Evolutionary conservation across 2,113 vertebrate genomes (phyloP), one percentile per base, ranked within the genome.

Genomic region (Myotis lucifugus): DNA sequence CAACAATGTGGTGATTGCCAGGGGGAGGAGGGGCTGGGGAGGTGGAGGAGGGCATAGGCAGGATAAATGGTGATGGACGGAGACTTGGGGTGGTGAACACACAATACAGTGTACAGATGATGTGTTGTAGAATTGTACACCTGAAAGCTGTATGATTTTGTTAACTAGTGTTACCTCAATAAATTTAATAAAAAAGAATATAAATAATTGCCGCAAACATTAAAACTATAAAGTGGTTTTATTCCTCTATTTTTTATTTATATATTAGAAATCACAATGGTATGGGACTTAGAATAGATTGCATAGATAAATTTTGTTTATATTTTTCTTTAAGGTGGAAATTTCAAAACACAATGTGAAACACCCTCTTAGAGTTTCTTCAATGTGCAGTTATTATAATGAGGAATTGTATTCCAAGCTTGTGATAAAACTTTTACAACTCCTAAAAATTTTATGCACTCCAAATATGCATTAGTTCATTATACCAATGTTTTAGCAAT

Each of bases 401-500:
- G 32, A 66, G 34, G 37, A 12, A 77, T 78, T 64, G 6, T 50
- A 81, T 81, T 94, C 88, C 67, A 92, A 94, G 89, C 42, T 94
- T 79, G 27, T 48, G 37, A 40, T 73, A 69, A 86, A 77, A 69
- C 18, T 74, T 85, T 56, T 48, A 21, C 85, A 64, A 77, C 19
- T 37, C 9, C 37, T 76, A 40, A 64, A 72, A 69, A 13, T 14
- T 46, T 27, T 29, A 14, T 46, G 4, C 2, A 40, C 8, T 74
- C 25, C 42, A 50, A 88, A 70, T 86, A 72, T 50, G 8, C 4
- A 7, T 89, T 72, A 66, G 12, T 91, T 88, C 74, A 5, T 88
- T 94, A 81, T 89, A 61, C 14, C 19, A 56, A 0, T 94, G n/a
- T 83, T 56, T 95, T 34, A 64, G 32, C 61, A 72, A 37, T 17